phyloP scores from a whole-genome alignment of 2,888 invertebrate genomes.

The Lasius platythorax region DNA sequence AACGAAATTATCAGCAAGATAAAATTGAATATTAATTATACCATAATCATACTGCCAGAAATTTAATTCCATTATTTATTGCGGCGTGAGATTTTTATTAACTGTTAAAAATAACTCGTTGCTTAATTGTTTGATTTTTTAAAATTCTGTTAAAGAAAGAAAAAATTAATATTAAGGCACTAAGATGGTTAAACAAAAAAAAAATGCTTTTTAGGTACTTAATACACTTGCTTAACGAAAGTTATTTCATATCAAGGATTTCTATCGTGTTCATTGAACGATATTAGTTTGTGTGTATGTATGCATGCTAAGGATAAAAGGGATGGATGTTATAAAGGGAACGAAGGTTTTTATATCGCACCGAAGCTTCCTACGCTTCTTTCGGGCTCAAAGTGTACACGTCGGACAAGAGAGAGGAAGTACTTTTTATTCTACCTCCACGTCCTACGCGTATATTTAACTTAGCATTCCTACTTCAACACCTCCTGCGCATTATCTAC shows the following conservation, averaged over 20 bases:
- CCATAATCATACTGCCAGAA: not conserved
- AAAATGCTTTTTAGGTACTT: not conserved
- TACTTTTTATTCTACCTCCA: slow-evolving; percentile 72
- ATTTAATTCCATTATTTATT: not conserved
- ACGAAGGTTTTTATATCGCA: slow-evolving; percentile 65
- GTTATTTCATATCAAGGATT: slow-evolving; percentile 5
- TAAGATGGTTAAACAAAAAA: not conserved
- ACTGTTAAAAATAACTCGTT: not conserved
- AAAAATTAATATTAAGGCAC: not conserved
- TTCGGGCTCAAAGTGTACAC: slow-evolving; percentile 64
- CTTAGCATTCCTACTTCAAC: slow-evolving; percentile 72
- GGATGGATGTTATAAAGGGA: slow-evolving; percentile 17
- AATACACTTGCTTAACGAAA: not conserved
- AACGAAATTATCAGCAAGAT: not conserved
- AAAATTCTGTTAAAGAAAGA: not conserved
- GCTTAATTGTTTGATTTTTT: not conserved
- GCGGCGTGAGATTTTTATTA: not conserved
- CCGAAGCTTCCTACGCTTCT: slow-evolving; percentile 64
- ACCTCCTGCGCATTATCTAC: slow-evolving; percentile 66
- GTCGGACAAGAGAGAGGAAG: slow-evolving; percentile 69
- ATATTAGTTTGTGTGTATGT: slow-evolving; percentile 19
- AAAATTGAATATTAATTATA: not conserved
- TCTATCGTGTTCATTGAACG: not conserved
- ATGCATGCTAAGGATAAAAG: slow-evolving; percentile 31
- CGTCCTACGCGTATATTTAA: slow-evolving; percentile 76